A percentile compares a stretch with the other conserved stretches of the same genome.
phyloP scores from a whole-genome alignment of 2,113 vertebrate genomes.

The Hippopotamus amphibius region DNA sequence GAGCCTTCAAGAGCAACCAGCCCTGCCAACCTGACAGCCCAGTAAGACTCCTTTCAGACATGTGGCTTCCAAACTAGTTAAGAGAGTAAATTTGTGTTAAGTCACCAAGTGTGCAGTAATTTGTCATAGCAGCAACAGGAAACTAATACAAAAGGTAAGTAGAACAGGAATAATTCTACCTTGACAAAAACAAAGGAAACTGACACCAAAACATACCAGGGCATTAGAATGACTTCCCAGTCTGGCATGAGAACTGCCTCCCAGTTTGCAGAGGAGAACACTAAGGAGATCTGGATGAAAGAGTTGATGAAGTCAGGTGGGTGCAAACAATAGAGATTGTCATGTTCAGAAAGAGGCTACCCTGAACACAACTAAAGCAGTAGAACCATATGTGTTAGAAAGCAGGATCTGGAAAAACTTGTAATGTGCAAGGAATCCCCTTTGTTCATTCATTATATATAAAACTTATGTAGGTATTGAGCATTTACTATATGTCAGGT shows the following conservation, averaged over 20 bases:
- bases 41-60: too few species aligned
- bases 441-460: neutral
- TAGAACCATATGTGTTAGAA: neutral
- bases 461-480: neutral
- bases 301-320: neutral
- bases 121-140: neutral
- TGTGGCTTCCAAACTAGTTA: too few species aligned
- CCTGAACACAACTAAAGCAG: neutral
- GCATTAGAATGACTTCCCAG: neutral
- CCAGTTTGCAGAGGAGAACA: neutral
- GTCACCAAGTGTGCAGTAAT: too few species aligned
- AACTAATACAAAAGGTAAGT: neutral
- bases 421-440: too few species aligned
- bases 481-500: neutral
- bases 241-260: neutral
- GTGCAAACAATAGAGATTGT: neutral
- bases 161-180: neutral
- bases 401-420: too few species aligned
- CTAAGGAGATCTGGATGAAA: neutral
- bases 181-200: neutral
- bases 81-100: too few species aligned
- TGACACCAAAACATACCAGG: neutral
- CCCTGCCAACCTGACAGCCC: too few species aligned
- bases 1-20: too few species aligned
- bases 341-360: neutral